phyloP scores from a whole-genome alignment of 2,888 invertebrate species.

The Acleris holmiana region DNA sequence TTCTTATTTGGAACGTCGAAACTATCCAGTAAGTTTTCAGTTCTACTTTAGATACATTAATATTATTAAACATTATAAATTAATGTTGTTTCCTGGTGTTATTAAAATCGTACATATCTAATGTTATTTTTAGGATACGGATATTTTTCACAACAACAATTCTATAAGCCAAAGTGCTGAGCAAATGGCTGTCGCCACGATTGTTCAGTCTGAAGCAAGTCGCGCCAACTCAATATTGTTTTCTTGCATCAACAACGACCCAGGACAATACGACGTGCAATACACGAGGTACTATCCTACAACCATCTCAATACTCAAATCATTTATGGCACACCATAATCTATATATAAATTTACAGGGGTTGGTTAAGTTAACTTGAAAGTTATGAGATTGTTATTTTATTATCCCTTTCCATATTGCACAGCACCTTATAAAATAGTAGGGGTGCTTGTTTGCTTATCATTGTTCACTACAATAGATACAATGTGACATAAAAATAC shows the following conservation, averaged over 20 bases:
- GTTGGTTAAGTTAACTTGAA: too few relatives aligned
- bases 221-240: slow-evolving; percentile 90
- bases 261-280: slow-evolving; percentile 89
- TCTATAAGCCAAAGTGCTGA: slow-evolving; percentile 85
- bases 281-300: slow-evolving; percentile 85
- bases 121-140: slow-evolving; percentile 81
- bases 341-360: too few relatives aligned
- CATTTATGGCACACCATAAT: too few relatives aligned
- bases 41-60: neutral
- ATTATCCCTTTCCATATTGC: too few relatives aligned
- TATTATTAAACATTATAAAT: too few relatives aligned
- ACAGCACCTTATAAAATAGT: too few relatives aligned
- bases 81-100: neutral
- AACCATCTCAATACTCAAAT: neutral
- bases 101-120: neutral
- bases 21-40: slow-evolving; percentile 83
- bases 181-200: slow-evolving; percentile 88
- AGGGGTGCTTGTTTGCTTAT: too few relatives aligned
- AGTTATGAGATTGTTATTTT: too few relatives aligned
- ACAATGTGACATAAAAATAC: too few relatives aligned
- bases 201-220: slow-evolving; percentile 89
- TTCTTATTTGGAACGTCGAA: slow-evolving; percentile 88
- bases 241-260: slow-evolving; percentile 90
- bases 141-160: slow-evolving; percentile 84
- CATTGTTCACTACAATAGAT: too few relatives aligned